phyloP scores from a whole-genome alignment of 2,888 invertebrate genomes.

The Cistogaster globosa region DNA sequence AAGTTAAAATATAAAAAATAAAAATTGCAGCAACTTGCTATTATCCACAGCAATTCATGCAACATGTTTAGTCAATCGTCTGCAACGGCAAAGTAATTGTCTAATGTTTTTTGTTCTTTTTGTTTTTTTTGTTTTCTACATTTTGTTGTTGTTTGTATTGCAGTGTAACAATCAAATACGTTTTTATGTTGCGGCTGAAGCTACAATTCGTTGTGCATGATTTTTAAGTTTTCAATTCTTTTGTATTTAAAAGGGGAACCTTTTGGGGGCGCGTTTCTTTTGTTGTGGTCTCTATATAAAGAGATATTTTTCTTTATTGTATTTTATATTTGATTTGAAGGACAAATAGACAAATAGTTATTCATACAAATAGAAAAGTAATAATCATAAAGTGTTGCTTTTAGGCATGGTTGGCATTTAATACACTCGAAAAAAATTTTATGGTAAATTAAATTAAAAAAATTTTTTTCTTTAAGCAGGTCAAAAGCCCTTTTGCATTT shows the following conservation, averaged over 20 bases:
- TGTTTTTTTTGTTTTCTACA: background rate
- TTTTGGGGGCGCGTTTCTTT: conserved; percentile 68
- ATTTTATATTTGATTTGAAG: conserved; percentile 50
- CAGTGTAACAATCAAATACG: conserved; percentile 49
- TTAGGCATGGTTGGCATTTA: conserved; percentile 35
- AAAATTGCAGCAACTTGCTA: conserved; percentile 48
- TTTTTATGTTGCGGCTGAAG: conserved; percentile 64
- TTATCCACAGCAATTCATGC: conserved; percentile 49
- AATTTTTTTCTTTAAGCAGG: no score
- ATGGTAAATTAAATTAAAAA: no score
- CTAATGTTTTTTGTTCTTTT: conserved; percentile 41
- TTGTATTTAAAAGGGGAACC: conserved; percentile 34
- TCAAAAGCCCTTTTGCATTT: no score
- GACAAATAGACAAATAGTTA: conserved; percentile 60
- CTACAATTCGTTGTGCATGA: conserved; percentile 70
- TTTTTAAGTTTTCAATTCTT: conserved; percentile 44
- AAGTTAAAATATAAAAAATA: background rate
- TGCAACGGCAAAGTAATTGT: conserved; percentile 62
- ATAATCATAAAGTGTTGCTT: conserved; percentile 32
- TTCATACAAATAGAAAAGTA: conserved; percentile 46
- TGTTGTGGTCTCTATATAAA: conserved; percentile 48
- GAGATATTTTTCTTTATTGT: background rate
- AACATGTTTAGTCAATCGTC: conserved; percentile 59
- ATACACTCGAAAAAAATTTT: conserved; percentile 29
- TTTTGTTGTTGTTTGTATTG: conserved; percentile 16